phyloP scores from a whole-genome alignment of 2,113 vertebrate genomes.

The Indri indri region DNA sequence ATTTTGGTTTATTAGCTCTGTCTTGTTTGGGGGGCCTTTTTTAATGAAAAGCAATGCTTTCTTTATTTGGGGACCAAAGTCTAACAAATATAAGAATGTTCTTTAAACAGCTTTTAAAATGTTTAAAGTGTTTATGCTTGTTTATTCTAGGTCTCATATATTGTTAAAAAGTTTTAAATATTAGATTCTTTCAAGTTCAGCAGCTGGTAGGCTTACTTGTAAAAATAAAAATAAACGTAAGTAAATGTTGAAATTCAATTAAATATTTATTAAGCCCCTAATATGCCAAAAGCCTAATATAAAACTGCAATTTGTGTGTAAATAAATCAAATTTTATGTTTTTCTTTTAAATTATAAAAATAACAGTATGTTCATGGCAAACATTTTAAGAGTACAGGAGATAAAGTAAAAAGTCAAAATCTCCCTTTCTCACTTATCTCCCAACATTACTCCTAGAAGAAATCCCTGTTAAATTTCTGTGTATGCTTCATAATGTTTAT shows the following conservation, averaged over 20 bases:
- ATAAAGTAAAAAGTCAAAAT: background rate
- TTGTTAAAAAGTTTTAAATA: constrained; percentile 43
- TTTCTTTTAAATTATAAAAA: constrained; percentile 19
- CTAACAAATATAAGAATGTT: constrained; percentile 33
- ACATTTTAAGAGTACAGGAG: background rate
- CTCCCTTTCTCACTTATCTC: background rate
- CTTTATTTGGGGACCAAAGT: background rate
- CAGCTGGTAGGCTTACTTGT: constrained; percentile 46
- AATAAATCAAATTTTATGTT: constrained; percentile 5
- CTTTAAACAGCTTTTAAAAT: constrained; percentile 50
- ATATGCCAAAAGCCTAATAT: constrained; percentile 33
- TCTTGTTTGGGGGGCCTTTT: background rate
- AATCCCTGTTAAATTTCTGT: background rate
- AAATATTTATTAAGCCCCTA: constrained; percentile 49
- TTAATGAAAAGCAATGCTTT: constrained; percentile 50
- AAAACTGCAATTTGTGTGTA: constrained; percentile 17
- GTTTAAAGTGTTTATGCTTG: constrained; percentile 4
- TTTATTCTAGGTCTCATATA: constrained; percentile 40
- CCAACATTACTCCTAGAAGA: background rate
- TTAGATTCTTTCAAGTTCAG: constrained; percentile 53
- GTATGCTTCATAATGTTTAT: background rate
- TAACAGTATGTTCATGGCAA: background rate
- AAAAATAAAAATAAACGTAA: constrained; percentile 57
- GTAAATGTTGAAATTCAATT: constrained; percentile 46
- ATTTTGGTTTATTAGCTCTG: constrained; percentile 1